Percentiles rank a stretch among this genome's conserved stretches.
Evolutionary conservation across 1,140 invertebrate genomes (phyloP).

Genomic region (Drosophila athabasca): DNA sequence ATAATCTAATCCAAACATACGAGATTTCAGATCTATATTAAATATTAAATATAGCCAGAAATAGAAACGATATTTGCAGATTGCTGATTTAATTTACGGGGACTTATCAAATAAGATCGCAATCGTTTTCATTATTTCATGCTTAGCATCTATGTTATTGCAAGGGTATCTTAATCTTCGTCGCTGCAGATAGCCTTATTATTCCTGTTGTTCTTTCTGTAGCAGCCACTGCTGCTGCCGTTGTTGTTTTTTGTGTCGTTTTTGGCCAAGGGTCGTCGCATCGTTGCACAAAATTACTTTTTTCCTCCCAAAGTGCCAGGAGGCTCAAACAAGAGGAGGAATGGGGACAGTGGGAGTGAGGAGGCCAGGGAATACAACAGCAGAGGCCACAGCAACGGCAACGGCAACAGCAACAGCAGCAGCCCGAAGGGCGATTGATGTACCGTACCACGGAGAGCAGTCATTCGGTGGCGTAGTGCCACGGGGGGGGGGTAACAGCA

Average conservation of each 20-base stretch:
- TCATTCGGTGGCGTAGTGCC: constrained; percentile 1
- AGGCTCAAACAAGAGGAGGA: not conserved
- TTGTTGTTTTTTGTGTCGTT: constrained; percentile 56
- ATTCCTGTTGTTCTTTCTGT: constrained; percentile 23
- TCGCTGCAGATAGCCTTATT: not conserved
- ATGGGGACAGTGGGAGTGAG: constrained; percentile 12
- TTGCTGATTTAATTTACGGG: too few relatives aligned
- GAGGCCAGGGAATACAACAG: constrained; percentile 10
- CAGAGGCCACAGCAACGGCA: constrained; percentile 4
- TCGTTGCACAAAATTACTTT: constrained; percentile 78
- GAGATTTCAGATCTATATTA: too few relatives aligned
- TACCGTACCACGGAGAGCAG: constrained; percentile 26
- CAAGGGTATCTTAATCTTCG: too few relatives aligned
- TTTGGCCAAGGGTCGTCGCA: constrained; percentile 76
- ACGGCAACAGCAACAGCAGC: constrained; percentile 21
- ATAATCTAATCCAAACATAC: too few relatives aligned
- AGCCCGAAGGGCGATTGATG: constrained; percentile 62
- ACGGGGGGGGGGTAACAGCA: not conserved
- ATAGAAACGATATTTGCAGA: too few relatives aligned
- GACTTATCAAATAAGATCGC: too few relatives aligned
- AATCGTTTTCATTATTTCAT: too few relatives aligned
- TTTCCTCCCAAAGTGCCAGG: constrained; percentile 40
- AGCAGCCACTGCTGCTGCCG: not conserved
- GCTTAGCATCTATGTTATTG: too few relatives aligned
- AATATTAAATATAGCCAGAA: too few relatives aligned